phyloP scores from a whole-genome alignment of 2,888 invertebrate genomes.

The Rhagophthalmus giganteus region DNA sequence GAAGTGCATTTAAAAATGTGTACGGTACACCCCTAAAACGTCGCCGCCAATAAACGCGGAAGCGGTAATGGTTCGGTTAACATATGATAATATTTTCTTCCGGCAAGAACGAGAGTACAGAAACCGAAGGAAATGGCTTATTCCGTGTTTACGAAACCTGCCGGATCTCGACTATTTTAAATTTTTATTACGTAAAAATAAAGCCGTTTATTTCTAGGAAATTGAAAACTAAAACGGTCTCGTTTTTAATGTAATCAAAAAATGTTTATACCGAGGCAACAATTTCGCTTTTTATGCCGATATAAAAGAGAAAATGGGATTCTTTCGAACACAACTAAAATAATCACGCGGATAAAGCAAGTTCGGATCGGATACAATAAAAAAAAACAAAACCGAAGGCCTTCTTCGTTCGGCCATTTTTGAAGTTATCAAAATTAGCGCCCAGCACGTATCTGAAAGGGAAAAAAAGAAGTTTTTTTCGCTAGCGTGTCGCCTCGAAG shows the following conservation, averaged over 20 bases:
- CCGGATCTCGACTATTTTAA: constrained; percentile 1
- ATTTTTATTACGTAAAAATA: constrained; percentile 7
- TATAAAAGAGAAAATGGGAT: constrained; percentile 16
- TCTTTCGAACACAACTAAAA: constrained; percentile 2
- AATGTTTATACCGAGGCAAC: constrained; percentile 11
- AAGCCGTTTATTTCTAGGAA: constrained; percentile 1
- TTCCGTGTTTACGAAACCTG: constrained; percentile 13
- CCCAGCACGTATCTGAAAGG: too few relatives aligned
- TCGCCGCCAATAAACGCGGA: constrained; percentile 17
- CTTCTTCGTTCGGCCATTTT: too few relatives aligned
- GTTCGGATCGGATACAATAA: too few relatives aligned
- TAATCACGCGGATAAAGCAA: too few relatives aligned
- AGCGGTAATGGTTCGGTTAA: constrained; percentile 19
- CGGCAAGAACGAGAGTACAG: neutral
- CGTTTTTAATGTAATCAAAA: constrained; percentile 12
- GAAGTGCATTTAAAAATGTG: constrained; percentile 12
- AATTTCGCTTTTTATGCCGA: constrained; percentile 17
- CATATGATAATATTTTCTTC: constrained; percentile 19
- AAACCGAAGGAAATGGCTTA: constrained; percentile 3
- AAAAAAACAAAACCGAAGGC: too few relatives aligned
- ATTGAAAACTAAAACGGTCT: constrained; percentile 6
- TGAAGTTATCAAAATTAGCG: too few relatives aligned
- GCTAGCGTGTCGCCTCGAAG: neutral
- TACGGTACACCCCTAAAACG: constrained; percentile 3
- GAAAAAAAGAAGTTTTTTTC: neutral